These are phyloP conservation scores for Anoplius nigerrimus DNA, from an alignment of 2,888 invertebrate genomes.

Conservation along the genomic window DNA sequence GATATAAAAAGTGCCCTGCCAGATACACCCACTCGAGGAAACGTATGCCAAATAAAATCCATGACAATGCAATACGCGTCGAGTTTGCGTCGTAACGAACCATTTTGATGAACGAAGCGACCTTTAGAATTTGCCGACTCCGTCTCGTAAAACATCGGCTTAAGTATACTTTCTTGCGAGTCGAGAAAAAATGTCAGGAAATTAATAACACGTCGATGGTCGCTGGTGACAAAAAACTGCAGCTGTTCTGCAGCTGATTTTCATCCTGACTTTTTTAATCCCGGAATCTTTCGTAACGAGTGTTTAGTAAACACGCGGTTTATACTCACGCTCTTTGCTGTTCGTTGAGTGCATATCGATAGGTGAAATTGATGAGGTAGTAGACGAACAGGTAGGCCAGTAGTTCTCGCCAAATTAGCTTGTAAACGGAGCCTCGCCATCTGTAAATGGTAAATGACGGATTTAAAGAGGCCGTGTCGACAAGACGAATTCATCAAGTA, in stretches of 20 bases:
- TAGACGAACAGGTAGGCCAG: slow-evolving; percentile 90
- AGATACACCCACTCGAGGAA: slow-evolving; percentile 21
- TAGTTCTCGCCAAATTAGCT: slow-evolving; percentile 95
- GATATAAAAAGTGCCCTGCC: slow-evolving; percentile 36
- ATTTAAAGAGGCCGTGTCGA: background rate
- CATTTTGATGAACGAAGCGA: background rate
- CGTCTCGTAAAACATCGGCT: too few relatives aligned
- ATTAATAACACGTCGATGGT: too few relatives aligned
- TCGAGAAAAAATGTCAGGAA: too few relatives aligned
- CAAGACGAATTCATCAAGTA: too few relatives aligned
- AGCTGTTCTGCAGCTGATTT: too few relatives aligned
- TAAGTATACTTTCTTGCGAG: too few relatives aligned
- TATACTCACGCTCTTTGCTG: slow-evolving; percentile 85
- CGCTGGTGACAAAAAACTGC: too few relatives aligned
- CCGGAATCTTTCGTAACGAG: background rate
- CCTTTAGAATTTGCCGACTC: too few relatives aligned
- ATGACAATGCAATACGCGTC: background rate
- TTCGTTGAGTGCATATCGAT: slow-evolving; percentile 88
- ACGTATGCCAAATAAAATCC: background rate
- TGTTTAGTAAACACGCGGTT: background rate
- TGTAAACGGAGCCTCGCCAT: slow-evolving; percentile 97
- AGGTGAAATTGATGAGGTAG: slow-evolving; percentile 90
- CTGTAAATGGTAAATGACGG: slow-evolving; percentile 78
- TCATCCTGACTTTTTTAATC: too few relatives aligned
- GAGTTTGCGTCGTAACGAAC: slow-evolving; percentile 9